Evolutionary conservation across 2,113 vertebrate species (phyloP).

Genomic region (Alaudala cheleensis): DNA sequence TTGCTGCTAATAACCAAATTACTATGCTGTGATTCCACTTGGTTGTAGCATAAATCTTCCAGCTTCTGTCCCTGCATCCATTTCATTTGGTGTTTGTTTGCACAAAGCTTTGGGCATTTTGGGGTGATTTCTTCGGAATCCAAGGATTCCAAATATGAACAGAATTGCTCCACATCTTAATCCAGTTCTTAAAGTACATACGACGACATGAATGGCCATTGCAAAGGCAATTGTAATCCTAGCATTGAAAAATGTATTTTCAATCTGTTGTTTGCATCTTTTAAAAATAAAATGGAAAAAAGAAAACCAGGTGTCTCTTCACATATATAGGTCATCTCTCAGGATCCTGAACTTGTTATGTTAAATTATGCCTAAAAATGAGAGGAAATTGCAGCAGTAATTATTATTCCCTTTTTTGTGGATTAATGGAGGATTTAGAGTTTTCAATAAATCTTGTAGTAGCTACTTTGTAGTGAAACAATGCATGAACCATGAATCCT

Average conservation of each 20-base stretch:
- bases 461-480: neutral
- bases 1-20: neutral
- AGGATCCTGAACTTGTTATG: neutral
- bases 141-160: neutral
- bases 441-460: neutral
- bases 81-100: neutral
- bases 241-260: neutral
- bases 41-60: neutral
- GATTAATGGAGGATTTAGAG: neutral
- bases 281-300: neutral
- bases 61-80: accelerated
- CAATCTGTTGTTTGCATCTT: neutral
- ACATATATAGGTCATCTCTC: neutral
- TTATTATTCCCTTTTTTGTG: neutral
- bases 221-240: neutral
- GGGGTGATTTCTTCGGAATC: neutral
- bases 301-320: neutral
- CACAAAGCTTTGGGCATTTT: neutral
- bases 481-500: neutral
- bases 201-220: neutral
- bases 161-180: neutral
- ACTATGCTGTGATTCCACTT: neutral
- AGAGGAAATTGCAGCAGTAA: neutral
- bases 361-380: neutral
- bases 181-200: neutral